Conservation (phyloP, 2,888 invertebrate genomes). For the Chouioia cunea region DNA sequence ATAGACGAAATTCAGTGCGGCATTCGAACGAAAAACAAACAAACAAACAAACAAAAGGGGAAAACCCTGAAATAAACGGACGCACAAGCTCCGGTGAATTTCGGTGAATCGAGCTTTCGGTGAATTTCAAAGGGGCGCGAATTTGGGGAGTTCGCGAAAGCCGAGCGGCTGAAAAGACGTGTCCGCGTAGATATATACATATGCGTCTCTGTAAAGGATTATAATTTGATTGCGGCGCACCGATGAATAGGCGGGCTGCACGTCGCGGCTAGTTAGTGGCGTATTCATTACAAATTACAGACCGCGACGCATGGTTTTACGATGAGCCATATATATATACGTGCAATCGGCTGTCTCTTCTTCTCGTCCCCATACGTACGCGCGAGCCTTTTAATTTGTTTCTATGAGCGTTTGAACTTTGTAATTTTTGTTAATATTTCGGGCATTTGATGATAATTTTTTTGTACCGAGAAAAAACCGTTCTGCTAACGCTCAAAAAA, state of each 20-base stretch:
- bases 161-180: conserved; percentile 1
- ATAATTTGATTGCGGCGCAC: conserved; percentile 39
- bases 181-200: not conserved
- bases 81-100: too few relatives aligned
- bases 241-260: conserved; percentile 29
- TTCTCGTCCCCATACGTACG: not conserved
- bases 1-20: too few relatives aligned
- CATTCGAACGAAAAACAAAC: too few relatives aligned
- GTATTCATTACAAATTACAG: conserved; percentile 65
- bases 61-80: not conserved
- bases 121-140: conserved; percentile 19
- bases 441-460: too few relatives aligned
- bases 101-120: too few relatives aligned
- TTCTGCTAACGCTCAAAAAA: too few relatives aligned
- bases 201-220: conserved; percentile 23
- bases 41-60: not conserved
- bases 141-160: conserved; percentile 15
- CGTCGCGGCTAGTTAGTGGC: conserved; percentile 59
- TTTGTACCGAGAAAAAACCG: too few relatives aligned
- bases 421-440: not conserved
- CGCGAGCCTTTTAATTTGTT: conserved; percentile 18
- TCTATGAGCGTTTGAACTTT: too few relatives aligned
- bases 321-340: conserved; percentile 54
- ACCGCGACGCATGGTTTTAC: conserved; percentile 55
- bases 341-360: conserved; percentile 17